Base-by-base conservation (phyloP, 2,888 invertebrate species). In the Volucella inflata region DNA sequence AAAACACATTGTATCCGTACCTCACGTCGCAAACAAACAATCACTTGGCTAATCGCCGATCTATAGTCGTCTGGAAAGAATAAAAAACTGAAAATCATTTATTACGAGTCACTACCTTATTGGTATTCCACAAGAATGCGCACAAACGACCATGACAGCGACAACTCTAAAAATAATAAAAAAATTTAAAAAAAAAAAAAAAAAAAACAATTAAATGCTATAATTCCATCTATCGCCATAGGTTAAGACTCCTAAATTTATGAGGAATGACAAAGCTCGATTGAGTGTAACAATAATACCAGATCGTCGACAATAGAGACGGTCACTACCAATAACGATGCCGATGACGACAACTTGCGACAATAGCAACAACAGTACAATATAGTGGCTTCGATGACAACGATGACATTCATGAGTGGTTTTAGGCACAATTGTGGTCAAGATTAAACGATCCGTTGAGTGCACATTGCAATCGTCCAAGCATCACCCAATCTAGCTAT, bases 401-500 rank as follows among this genome's bases (percentile, higher is more conserved):
- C 70, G 68, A 60, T 81, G 85, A 74, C 81, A 85, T 81, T 85
- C 81, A 64, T 77, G 57, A 53, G 72, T 11, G 62, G 67, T 64
- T 85, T 81, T 77, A 57, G 85, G 46, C 62, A 77, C 68, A 67
- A 85, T 81, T 77, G 81, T 85, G 85, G 81, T 81, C 81, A 81
- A 85, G 81, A 85, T 67, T 81, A 81, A 80, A 71, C 67, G 81
- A 76, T 72, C 67, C 77, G 53, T 62, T 79, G 79, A 55, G 57
- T 75, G 62, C 62, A 77, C 53, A 76, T 59, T 78, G 67, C 51
- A 68, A 50, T 38, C 38, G 42, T 42, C 60, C 72, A 72, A 67
- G 76, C 71, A 71, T 72, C 74, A 51, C 17, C 17, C 50, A 62
- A 50, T 38, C 51, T 9, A 55, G 16, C 36, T 16, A 44, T 62